Evolutionary conservation across 2,113 vertebrate genomes (phyloP), one percentile per base, ranked within the genome.

Genomic region (Lasiurus cinereus): DNA sequence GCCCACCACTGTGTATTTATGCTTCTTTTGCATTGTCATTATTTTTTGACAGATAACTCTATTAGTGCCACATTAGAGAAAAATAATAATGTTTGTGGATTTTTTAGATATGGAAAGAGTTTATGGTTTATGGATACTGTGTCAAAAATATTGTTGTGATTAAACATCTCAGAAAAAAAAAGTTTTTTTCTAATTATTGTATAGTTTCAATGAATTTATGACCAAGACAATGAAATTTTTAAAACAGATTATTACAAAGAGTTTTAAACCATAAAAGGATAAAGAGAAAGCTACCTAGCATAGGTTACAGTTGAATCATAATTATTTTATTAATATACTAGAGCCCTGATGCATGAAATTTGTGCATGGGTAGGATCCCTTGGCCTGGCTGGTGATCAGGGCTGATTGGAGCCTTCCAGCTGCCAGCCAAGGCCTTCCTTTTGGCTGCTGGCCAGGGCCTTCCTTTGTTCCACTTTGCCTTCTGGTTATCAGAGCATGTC

Each of bases 241-340:
- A 91, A 76, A 95, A 96, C 90, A 94, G 10, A 94, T 93, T 87
- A 96, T 78, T 90, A 97, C 74, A 96, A 48, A 94, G 52, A 95
- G 86, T 93, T 93, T 91, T 88, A 91, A 33, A 36, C 85, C 83
- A 93, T 90, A 94, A 95, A 97, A 96, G 54, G 93, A 89, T 73
- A 27, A 88, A 33, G 39, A 39, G 93, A 94, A 96, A 13, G 77
- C 73, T 95, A 46, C 8, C 24, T 82, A 0, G 39, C 91, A 39
- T 50, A 54, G 91, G 82, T 94, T 90, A 54, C 33, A 94, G 93
- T 94, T 97, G 82, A 90, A 92, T 95, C 91, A 72, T 48, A 90
- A 76, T 80, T 96, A 83, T 86, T 95, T 96, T 86, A 79, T 94
- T 97, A 96, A 79, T 95, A 48, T 96, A 86, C 56, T 59, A 24